phyloP scores from a whole-genome alignment of 2,113 vertebrate species.

The Gymnogyps californianus region DNA sequence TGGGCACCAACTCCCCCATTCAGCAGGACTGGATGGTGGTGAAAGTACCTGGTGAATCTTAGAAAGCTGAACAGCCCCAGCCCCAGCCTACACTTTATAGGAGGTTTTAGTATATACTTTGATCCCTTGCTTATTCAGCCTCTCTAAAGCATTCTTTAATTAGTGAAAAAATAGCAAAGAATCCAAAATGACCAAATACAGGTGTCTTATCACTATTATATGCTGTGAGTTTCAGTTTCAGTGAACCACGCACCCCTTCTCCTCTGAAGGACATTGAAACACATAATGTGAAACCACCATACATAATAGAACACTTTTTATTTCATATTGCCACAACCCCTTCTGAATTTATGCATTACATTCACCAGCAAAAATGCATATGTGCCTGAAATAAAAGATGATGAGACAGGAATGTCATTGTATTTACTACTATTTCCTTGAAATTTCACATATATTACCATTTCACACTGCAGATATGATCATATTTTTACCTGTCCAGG shows the following conservation, averaged over 20 bases:
- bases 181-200: background rate
- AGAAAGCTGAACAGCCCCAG: background rate
- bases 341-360: conserved; percentile 16
- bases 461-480: background rate
- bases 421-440: background rate
- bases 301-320: conserved; percentile 32
- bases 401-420: background rate
- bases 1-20: background rate
- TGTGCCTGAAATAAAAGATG: conserved; percentile 18
- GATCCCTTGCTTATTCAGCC: background rate
- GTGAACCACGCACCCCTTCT: background rate
- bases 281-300: background rate
- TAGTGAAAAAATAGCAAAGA: background rate
- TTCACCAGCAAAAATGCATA: background rate
- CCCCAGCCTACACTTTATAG: accelerated
- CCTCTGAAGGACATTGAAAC: conserved; percentile 20
- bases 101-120: background rate
- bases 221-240: background rate
- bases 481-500: background rate
- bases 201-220: background rate
- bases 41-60: background rate
- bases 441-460: background rate
- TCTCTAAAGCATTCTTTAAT: background rate
- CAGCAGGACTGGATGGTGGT: accelerated
- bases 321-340: conserved; percentile 4